Conservation (phyloP, 2,113 vertebrate genomes). For the Vidua chalybeata region DNA sequence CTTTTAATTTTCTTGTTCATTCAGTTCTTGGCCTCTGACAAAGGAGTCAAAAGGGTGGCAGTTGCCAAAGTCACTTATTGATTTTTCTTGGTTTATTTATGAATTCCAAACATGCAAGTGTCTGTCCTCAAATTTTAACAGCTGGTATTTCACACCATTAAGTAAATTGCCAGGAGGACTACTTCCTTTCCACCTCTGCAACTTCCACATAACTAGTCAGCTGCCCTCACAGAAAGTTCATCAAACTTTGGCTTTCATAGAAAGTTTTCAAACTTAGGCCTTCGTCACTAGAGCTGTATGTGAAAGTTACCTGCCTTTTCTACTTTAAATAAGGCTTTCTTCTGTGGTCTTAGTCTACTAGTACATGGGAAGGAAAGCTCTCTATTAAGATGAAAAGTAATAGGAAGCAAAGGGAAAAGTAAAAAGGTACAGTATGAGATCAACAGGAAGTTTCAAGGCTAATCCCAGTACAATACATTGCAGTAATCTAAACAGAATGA, state of each 20-base stretch:
- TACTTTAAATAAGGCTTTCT: not conserved
- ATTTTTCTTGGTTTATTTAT: constrained; percentile 64
- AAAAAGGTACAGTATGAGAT: not conserved
- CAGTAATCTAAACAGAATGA: not conserved
- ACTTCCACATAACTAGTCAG: not conserved
- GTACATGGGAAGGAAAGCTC: not conserved
- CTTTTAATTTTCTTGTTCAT: constrained; percentile 48
- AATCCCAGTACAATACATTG: not conserved
- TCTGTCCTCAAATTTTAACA: constrained; percentile 41
- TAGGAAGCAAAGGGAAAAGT: not conserved
- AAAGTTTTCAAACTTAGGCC: not conserved
- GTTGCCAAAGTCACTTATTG: constrained; percentile 37
- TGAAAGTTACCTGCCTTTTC: not conserved
- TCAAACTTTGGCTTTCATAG: not conserved
- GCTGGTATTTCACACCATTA: constrained; percentile 40
- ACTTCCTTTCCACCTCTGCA: constrained; percentile 1
- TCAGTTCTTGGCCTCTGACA: constrained; percentile 38
- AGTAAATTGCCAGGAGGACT: constrained; percentile 20
- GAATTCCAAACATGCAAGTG: constrained; percentile 16
- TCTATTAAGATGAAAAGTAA: not conserved
- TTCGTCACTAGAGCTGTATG: not conserved
- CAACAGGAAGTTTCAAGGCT: not conserved
- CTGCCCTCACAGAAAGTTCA: not conserved
- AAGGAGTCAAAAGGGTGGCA: constrained; percentile 35
- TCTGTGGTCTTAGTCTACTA: not conserved